These are phyloP conservation scores for Fringilla coelebs DNA, from an alignment of 2,797 vertebrate genomes.

Conservation along the genomic window DNA sequence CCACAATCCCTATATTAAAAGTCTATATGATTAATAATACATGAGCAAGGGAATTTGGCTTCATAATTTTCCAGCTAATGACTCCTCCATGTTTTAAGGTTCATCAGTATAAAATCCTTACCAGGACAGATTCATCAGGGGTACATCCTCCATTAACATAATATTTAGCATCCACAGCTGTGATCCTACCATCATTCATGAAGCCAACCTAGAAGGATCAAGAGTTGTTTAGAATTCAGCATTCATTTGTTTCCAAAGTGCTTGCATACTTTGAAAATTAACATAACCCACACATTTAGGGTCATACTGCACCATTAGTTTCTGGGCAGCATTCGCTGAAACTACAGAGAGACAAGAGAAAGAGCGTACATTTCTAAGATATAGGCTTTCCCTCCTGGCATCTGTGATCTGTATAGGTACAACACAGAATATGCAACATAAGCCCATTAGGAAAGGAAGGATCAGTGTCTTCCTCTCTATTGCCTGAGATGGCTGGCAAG, in stretches of 20 bases:
- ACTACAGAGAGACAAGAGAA: background rate
- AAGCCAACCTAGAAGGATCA: slow-evolving; percentile 79
- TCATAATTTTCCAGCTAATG: background rate
- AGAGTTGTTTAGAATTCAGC: background rate
- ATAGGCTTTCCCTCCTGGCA: background rate
- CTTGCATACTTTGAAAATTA: background rate
- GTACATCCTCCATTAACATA: slow-evolving; percentile 83
- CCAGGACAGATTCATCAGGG: slow-evolving; percentile 80
- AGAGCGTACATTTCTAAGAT: background rate
- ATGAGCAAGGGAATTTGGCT: background rate
- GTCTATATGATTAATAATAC: background rate
- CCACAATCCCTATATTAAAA: background rate
- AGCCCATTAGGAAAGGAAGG: background rate
- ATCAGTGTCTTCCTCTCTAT: background rate
- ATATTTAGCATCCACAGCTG: slow-evolving; percentile 79
- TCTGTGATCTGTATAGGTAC: background rate
- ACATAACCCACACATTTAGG: background rate
- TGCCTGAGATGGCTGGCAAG: background rate
- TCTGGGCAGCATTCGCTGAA: background rate
- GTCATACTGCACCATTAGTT: background rate
- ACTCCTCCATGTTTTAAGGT: background rate
- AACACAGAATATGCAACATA: background rate
- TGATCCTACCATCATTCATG: slow-evolving; percentile 83
- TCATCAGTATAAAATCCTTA: slow-evolving; percentile 45
- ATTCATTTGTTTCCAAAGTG: background rate